Conservation (phyloP, 2,888 invertebrate species). For the Antitype chi region DNA sequence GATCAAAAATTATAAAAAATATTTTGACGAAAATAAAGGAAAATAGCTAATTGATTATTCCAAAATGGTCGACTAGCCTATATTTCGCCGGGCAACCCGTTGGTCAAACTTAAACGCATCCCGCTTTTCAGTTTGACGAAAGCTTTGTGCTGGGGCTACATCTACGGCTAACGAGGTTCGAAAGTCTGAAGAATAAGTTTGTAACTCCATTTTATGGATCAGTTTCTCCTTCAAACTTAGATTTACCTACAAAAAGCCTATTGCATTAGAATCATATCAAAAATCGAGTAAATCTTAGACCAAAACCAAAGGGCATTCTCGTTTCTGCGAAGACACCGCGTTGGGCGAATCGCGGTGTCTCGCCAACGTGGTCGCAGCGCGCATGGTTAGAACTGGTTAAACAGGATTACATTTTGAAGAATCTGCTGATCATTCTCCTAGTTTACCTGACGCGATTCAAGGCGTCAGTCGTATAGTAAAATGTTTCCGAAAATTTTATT, state of each 20-base stretch:
- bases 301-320: not conserved
- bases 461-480: constrained; percentile 16
- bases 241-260: too few relatives aligned
- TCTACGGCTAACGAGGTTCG: not conserved
- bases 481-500: constrained; percentile 45
- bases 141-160: not conserved
- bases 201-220: not conserved
- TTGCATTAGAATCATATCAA: too few relatives aligned
- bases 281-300: too few relatives aligned
- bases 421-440: not conserved
- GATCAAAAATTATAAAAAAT: too few relatives aligned
- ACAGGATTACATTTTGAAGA: not conserved
- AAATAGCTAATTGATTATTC: not conserved
- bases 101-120: too few relatives aligned
- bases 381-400: not conserved
- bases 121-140: not conserved
- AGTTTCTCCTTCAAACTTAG: not conserved
- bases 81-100: not conserved
- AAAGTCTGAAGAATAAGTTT: not conserved
- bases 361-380: too few relatives aligned
- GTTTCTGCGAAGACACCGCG: not conserved
- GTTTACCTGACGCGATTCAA: not conserved
- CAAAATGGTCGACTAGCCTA: not conserved
- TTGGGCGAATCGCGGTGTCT: not conserved
- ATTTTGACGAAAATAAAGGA: too few relatives aligned